Percentiles rank a stretch among this genome's conserved stretches.
Conservation (phyloP, 2,888 invertebrate species). For the Pheosia tremula region DNA sequence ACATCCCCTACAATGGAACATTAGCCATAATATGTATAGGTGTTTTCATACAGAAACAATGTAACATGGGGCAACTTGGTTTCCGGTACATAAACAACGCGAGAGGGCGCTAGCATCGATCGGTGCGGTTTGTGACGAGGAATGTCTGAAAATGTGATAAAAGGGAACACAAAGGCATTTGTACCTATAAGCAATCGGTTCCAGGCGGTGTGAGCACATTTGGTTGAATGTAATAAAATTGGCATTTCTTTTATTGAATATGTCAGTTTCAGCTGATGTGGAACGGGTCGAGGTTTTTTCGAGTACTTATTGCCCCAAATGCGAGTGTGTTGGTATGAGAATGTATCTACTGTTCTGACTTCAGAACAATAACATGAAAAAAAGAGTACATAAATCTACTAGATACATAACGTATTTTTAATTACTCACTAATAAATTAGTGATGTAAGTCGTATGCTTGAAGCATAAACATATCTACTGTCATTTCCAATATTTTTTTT, state of each 20-base stretch:
- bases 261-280: background rate
- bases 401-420: too few relatives aligned
- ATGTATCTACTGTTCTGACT: too few relatives aligned
- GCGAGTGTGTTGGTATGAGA: too few relatives aligned
- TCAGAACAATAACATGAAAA: too few relatives aligned
- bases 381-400: too few relatives aligned
- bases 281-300: background rate
- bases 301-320: background rate
- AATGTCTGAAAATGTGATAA: slow-evolving; percentile 4
- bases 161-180: background rate
- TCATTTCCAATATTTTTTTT: too few relatives aligned
- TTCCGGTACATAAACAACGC: slow-evolving; percentile 59
- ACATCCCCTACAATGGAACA: slow-evolving; percentile 24
- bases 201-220: background rate
- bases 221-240: background rate
- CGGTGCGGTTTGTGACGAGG: slow-evolving; percentile 27
- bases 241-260: background rate
- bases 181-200: background rate
- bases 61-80: slow-evolving; percentile 50
- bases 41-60: slow-evolving; percentile 43
- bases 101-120: slow-evolving; percentile 54
- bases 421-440: too few relatives aligned
- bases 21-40: slow-evolving; percentile 25
- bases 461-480: too few relatives aligned
- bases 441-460: too few relatives aligned